Conservation (phyloP, 2,797 vertebrate species). For the Acrossocheilus wenchowensis region DNA sequence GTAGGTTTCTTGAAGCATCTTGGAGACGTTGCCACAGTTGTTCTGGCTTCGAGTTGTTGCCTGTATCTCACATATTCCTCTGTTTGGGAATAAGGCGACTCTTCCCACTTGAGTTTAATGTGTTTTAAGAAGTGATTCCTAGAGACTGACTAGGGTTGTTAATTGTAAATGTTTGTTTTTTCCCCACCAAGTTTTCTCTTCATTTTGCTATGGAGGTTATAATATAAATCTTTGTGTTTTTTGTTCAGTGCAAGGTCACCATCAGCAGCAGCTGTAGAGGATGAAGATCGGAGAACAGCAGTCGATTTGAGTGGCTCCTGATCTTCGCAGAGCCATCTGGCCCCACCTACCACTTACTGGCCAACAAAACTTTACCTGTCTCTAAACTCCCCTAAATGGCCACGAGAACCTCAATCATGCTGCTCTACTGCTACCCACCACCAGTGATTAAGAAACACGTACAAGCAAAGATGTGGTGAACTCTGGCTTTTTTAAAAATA, state of each 20-base stretch:
- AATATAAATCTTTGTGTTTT: constrained; percentile 58
- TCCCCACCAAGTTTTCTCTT: background rate
- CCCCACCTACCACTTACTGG: constrained; percentile 67
- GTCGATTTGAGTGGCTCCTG: constrained; percentile 36
- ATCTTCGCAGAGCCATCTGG: constrained; percentile 81
- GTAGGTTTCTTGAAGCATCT: background rate
- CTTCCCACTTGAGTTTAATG: background rate
- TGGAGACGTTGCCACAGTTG: background rate
- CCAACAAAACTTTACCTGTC: constrained; percentile 73
- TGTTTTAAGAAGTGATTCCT: background rate
- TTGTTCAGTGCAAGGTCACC: constrained; percentile 94
- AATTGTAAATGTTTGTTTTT: background rate
- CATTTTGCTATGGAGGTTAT: background rate
- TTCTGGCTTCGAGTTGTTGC: background rate
- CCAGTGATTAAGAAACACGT: constrained; percentile 93
- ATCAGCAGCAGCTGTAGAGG: constrained; percentile 98
- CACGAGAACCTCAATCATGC: constrained; percentile 83
- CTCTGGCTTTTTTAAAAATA: constrained; percentile 71
- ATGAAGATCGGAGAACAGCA: constrained; percentile 62
- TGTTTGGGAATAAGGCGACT: background rate
- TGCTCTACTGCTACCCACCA: constrained; percentile 78
- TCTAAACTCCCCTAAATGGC: constrained; percentile 83
- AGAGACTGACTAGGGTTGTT: background rate
- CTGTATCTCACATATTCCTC: background rate
- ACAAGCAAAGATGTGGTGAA: constrained; percentile 92